Base-by-base conservation (phyloP, 2,113 vertebrate genomes). In the Oncorhynchus gorbuscha region DNA sequence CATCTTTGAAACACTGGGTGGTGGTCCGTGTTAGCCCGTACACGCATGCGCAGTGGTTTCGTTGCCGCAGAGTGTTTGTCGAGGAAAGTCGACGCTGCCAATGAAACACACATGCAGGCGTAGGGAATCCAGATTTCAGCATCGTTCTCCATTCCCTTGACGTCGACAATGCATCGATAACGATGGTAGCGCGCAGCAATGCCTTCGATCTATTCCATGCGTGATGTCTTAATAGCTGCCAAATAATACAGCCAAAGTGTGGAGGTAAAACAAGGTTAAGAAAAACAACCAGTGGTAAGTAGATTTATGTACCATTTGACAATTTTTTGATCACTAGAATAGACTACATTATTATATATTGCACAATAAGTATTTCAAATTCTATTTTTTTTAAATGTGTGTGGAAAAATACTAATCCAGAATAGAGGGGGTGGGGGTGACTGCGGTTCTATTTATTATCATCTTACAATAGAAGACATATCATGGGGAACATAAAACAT, bases 1-100 rank as follows among this genome's bases (percentile, higher is more conserved):
- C 39, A 45, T 45, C 39, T 45, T 12, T 45, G 39, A 45, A 45
- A 11, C 39, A 12, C 2, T 11, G 39, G 39, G 39, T 45, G 39
- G 39, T 45, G 39, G 51, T 55, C 13, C 16, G 14, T 16, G 51
- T 18, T 45, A 69, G 18, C 66, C 26, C 62, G 14, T 66, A 9
- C 28, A 59, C 81, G 79, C 84, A 79, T 83, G 84, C 84, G 81
- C 76, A 13, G 59, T 85, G 72, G 68, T 22, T 30, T 65, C 79
- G n/a, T 11, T 77, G 74, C 84, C 77, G 84, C 84, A 80, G 84
- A 28, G 81, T 66, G 72, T 67, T 32, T 32, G 12, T 49, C 30
- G 32, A 64, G 61, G 22, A 72, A 26, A 12, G 65, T 28, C 76
- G 81, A 76, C 70, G 76, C 81, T 76, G 64, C 74, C 78, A 73